Percentiles rank a stretch among this genome's conserved stretches.
These are phyloP conservation scores for Pharmacophagus antenor DNA, from an alignment of 2,888 invertebrate genomes.

Conservation along the genomic window DNA sequence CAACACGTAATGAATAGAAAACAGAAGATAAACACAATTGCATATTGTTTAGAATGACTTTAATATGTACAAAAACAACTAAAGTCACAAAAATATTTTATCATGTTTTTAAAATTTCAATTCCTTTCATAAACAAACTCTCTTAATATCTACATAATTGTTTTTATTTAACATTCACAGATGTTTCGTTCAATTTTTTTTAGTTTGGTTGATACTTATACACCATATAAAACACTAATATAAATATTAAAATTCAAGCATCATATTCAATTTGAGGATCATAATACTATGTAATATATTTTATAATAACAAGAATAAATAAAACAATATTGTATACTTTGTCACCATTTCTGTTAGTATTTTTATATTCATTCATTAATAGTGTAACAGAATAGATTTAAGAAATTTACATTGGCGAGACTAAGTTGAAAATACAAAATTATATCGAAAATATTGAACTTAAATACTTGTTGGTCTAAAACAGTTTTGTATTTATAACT, in stretches of 20 bases:
- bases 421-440: conserved; percentile 2
- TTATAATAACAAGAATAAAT: background rate
- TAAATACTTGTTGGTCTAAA: conserved; percentile 5
- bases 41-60: background rate
- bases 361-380: background rate
- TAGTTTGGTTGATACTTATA: background rate
- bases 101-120: conserved; percentile 7
- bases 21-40: background rate
- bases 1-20: background rate
- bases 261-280: background rate
- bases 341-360: background rate
- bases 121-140: conserved; percentile 6
- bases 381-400: background rate
- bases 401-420: background rate
- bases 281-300: background rate
- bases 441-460: conserved; percentile 6
- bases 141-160: background rate
- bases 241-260: background rate
- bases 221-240: background rate
- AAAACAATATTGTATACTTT: too few relatives aligned
- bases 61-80: background rate
- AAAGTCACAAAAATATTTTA: background rate
- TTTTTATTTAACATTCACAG: background rate
- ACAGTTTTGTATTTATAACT: conserved; percentile 2
- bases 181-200: background rate